phyloP scores from a whole-genome alignment of 2,888 invertebrate genomes.

The Bellardia pandia region DNA sequence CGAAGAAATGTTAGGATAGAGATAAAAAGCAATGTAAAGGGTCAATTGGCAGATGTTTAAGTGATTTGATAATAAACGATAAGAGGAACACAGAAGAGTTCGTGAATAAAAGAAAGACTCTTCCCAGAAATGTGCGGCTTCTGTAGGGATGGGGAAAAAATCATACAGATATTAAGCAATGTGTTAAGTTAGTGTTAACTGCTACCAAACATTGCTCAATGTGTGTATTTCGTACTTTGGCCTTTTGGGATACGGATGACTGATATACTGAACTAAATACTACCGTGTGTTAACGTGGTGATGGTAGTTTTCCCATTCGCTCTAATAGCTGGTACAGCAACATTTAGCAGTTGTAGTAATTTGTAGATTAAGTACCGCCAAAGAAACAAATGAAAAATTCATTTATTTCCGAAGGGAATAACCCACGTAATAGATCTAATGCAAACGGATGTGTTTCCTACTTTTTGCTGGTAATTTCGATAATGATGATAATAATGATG shows the following conservation, averaged over 20 bases:
- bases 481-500: conserved; percentile 40
- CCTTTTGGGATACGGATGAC: neutral
- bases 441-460: conserved; percentile 51
- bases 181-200: conserved; percentile 45
- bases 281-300: neutral
- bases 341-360: conserved; percentile 59
- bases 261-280: conserved; percentile 2
- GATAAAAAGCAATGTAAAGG: conserved; percentile 51
- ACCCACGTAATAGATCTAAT: conserved; percentile 64
- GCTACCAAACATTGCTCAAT: conserved; percentile 3
- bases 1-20: conserved; percentile 28
- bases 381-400: conserved; percentile 67
- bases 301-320: neutral
- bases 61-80: conserved; percentile 59
- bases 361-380: conserved; percentile 64
- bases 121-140: neutral
- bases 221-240: neutral
- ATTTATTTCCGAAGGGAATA: conserved; percentile 63
- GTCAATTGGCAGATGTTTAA: conserved; percentile 69
- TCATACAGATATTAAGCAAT: conserved; percentile 25
- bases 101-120: neutral
- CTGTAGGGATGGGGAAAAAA: neutral
- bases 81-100: conserved; percentile 23
- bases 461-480: conserved; percentile 3
- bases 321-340: neutral